Conservation (phyloP, 2,113 vertebrate genomes). For the Chloropsis hardwickii region DNA sequence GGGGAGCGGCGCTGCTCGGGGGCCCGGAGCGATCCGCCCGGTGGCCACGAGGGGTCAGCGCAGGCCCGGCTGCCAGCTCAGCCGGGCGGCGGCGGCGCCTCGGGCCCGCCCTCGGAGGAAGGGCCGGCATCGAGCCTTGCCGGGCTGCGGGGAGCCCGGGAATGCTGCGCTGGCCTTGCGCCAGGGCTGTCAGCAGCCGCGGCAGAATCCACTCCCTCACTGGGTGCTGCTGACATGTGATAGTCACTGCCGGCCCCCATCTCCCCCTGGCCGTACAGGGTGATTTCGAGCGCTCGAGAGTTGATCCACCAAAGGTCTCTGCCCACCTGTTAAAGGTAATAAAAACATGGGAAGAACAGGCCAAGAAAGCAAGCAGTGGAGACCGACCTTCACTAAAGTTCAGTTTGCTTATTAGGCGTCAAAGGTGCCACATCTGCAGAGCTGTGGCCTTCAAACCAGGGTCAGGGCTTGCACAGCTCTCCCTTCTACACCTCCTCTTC, state of each 20-base stretch:
- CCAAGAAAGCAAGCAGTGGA: not conserved
- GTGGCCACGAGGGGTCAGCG: not conserved
- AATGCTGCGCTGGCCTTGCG: rapidly evolving
- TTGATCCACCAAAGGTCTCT: no score
- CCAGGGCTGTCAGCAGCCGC: rapidly evolving
- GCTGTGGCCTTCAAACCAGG: not conserved
- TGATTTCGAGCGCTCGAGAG: not conserved
- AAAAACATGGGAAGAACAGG: not conserved
- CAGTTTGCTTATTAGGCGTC: not conserved
- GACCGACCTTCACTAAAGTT: not conserved
- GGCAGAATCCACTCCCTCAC: not conserved
- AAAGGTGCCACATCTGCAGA: not conserved
- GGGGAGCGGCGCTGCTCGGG: rapidly evolving
- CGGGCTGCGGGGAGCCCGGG: rapidly evolving
- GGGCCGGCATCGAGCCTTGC: rapidly evolving
- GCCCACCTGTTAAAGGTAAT: not conserved
- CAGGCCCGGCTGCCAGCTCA: not conserved
- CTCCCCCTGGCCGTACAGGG: rapidly evolving
- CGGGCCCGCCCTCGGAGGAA: rapidly evolving
- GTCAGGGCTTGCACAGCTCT: not conserved
- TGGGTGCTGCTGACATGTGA: rapidly evolving
- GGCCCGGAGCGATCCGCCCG: rapidly evolving
- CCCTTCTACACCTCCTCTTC: not conserved
- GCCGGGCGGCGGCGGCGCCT: not conserved
- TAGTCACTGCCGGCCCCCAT: rapidly evolving